Conservation (phyloP, 1,140 invertebrate species). For the Cepaea nemoralis region DNA sequence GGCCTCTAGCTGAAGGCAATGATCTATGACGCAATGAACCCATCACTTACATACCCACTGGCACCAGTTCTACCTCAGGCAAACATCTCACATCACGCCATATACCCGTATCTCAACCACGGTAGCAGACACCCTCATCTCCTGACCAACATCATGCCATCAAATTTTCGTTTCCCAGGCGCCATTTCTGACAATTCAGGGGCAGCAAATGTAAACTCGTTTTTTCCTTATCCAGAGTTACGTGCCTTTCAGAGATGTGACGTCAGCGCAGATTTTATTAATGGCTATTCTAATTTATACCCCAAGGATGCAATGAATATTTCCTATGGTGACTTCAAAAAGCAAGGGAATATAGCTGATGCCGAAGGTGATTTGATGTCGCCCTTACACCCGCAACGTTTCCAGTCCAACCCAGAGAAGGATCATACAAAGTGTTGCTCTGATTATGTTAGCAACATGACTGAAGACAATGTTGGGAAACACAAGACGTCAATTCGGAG, state of each 20-base stretch:
- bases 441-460: neutral
- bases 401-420: neutral
- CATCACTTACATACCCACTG: constrained; percentile 2
- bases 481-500: no score
- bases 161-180: neutral
- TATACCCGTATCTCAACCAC: neutral
- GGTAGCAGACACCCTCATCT: neutral
- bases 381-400: neutral
- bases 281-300: neutral
- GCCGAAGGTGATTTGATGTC: neutral
- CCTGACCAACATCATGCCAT: neutral
- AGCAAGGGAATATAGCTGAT: no score
- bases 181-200: neutral
- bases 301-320: neutral
- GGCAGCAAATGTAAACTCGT: neutral
- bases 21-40: constrained; percentile 37
- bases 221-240: neutral
- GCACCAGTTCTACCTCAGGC: neutral
- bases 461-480: neutral
- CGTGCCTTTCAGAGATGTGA: neutral
- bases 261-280: neutral
- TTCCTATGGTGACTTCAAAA: neutral
- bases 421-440: neutral
- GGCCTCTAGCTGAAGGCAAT: neutral
- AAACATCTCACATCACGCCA: neutral